Base-by-base conservation (phyloP, 2,888 invertebrate species). In the Linyphia triangularis region DNA sequence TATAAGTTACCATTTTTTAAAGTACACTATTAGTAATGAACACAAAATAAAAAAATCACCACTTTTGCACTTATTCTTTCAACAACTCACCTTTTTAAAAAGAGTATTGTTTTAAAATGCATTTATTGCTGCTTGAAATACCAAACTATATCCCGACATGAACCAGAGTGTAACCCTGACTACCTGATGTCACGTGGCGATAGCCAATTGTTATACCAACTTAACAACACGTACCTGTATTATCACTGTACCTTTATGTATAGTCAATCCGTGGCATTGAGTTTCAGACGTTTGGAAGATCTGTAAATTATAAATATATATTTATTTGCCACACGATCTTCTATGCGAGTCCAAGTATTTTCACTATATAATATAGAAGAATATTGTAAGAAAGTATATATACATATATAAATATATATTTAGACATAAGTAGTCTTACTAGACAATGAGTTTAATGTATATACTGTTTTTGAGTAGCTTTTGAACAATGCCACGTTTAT, bases 351-450 rank as follows among this genome's bases (percentile, higher is more conserved):
- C 70, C 79, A 79, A 72, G 78, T 85, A 85, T 85, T 85, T 85
- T 85, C 85, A 85, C 78, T 79, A 84, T 77, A 77, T 65, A 59
- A 79, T 26, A 85, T 78, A 85, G 78, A 85, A 59, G 67, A 43
- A 85, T 85, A 85, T 85, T 85, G 79, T 85, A 85, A 79, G 78
- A 78, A 65, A 70, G 77, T 77, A 85, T 79, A 72, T 72, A 85
- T 28, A 85, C 51, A 83, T 72, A 84, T 63, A 83, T 73, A 73
- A 63, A 85, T 78, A 85, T 85, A 85, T 85, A 85, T 85, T 85
- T 85, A 85, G 85, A 26, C 57, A 85, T 85, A 85, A 24, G 79
- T 85, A 85, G 85, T 79, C 63, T 37, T 72, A 84, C 33, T 85
- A 85, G 85, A 78, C 72, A 40, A 83, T 70, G 79, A 78, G 79